Evolutionary conservation across 2,113 vertebrate genomes (phyloP), one percentile per base, ranked within the genome.

Genomic region (Bucco capensis): DNA sequence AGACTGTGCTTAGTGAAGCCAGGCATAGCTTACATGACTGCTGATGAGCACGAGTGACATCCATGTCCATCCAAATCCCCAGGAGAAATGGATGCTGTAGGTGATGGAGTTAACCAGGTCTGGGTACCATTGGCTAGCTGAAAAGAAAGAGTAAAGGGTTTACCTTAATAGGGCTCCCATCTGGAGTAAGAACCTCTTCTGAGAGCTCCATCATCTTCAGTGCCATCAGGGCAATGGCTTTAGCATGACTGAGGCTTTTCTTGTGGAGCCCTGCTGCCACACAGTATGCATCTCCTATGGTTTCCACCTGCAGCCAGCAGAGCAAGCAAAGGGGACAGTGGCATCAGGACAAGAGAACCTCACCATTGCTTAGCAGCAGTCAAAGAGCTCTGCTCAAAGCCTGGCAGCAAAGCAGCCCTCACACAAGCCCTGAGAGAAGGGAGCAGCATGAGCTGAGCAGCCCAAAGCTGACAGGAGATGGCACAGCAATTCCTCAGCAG

Each of bases 151-250:
- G 13, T 21, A 79, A 33, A 90, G 6, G 5, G 3, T 3, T 97
- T 97, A 99, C 99, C 98, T 99, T 98, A 95, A 99, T 99, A 46
- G 99, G 98, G 90, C 98, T 99, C 75, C 98, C 99, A 40, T 99
- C 99, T 4, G 99, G 99, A 24, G 99, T 99, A 51, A 99, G 97
- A 70, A 99, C 99, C 93, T 99, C 99, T 96, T 99, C 99, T 12
- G 99, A 99, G 64, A 99, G 98, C 72, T 99, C 99, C 97, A 99
- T 99, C 99, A 99, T 99, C 98, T 99, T 99, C 95, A 99, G 96
- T 42, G 99, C 99, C 99, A 99, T 99, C 86, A 99, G 98, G 28
- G 99, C 99, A 50, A 99, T 99, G 58, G 98, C 98, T 89, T 98
- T 99, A 13, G 99, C 99, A 3, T 99, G 99, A 92, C 98, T 98